Conservation (phyloP, 1,140 invertebrate genomes). For the Panagrolaimus sp. region DNA sequence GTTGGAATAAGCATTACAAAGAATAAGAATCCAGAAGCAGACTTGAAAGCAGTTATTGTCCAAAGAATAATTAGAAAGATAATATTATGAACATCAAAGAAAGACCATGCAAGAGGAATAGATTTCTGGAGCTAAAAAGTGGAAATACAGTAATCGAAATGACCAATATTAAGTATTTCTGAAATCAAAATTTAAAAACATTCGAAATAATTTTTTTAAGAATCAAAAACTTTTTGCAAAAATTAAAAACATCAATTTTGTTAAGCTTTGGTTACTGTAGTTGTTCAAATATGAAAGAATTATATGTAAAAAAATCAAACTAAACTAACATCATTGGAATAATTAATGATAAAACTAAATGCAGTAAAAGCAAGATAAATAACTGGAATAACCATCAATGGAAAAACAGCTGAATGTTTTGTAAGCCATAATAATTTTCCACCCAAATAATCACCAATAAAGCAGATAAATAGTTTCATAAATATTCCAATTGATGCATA, state of each 20-base stretch:
- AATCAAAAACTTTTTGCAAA: too few relatives aligned
- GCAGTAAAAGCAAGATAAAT: background rate
- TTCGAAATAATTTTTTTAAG: too few relatives aligned
- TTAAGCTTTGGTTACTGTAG: too few relatives aligned
- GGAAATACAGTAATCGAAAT: too few relatives aligned
- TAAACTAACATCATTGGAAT: too few relatives aligned
- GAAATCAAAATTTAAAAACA: too few relatives aligned
- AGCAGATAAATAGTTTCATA: background rate
- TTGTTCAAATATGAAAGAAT: too few relatives aligned
- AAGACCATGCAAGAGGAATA: background rate
- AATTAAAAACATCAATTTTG: too few relatives aligned
- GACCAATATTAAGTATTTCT: too few relatives aligned
- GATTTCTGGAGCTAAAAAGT: background rate
- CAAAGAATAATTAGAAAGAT: background rate
- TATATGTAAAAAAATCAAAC: too few relatives aligned
- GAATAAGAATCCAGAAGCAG: background rate
- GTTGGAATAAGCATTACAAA: background rate
- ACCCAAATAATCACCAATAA: conserved; percentile 1
- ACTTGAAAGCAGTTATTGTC: background rate
- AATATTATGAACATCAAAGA: conserved; percentile 6
- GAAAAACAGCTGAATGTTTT: background rate
- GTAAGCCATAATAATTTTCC: conserved; percentile 5
- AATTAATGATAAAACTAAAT: conserved; percentile 4
- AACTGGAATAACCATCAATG: background rate
- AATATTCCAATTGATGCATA: background rate